Evolutionary conservation across 2,113 vertebrate species (phyloP).

Genomic region (Plectropomus leopardus): DNA sequence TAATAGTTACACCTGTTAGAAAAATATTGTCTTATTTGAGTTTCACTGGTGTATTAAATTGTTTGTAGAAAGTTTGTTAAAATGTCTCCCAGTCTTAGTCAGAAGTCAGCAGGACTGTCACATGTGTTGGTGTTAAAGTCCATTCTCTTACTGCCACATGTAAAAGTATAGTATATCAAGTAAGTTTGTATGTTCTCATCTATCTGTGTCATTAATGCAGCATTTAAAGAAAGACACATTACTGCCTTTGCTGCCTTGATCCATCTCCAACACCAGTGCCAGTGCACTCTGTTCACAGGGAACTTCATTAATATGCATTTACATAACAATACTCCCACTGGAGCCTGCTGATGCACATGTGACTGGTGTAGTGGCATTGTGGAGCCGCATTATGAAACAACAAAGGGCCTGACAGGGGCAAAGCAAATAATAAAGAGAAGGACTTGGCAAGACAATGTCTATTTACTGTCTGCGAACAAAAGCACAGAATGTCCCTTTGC

Average conservation of each 20-base stretch:
- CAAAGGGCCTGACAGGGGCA: slow-evolving; percentile 61
- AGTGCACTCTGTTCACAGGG: slow-evolving; percentile 36
- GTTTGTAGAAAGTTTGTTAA: slow-evolving; percentile 43
- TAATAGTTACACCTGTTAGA: slow-evolving; percentile 46
- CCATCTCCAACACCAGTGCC: slow-evolving; percentile 28
- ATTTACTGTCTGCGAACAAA: slow-evolving; percentile 54
- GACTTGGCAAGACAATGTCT: slow-evolving; percentile 47
- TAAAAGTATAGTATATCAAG: slow-evolving; percentile 8
- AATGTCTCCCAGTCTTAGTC: not conserved
- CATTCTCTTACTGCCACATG: not conserved
- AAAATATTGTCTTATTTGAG: slow-evolving; percentile 18
- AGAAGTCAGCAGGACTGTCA: not conserved
- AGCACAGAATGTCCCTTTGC: slow-evolving; percentile 18
- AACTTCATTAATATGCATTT: slow-evolving; percentile 75
- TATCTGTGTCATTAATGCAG: not conserved
- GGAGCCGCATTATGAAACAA: slow-evolving; percentile 58
- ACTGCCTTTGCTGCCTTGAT: slow-evolving; percentile 20
- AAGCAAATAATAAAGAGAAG: slow-evolving; percentile 55
- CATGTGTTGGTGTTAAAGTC: not conserved
- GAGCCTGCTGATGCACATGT: slow-evolving; percentile 61
- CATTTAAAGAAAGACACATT: not conserved
- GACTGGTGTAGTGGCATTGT: slow-evolving; percentile 61
- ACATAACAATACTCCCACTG: slow-evolving; percentile 69
- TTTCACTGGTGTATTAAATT: slow-evolving; percentile 34
- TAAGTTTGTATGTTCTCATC: slow-evolving; percentile 1